Conservation (phyloP, 2,113 vertebrate genomes). For the Sminthopsis crassicaudata region DNA sequence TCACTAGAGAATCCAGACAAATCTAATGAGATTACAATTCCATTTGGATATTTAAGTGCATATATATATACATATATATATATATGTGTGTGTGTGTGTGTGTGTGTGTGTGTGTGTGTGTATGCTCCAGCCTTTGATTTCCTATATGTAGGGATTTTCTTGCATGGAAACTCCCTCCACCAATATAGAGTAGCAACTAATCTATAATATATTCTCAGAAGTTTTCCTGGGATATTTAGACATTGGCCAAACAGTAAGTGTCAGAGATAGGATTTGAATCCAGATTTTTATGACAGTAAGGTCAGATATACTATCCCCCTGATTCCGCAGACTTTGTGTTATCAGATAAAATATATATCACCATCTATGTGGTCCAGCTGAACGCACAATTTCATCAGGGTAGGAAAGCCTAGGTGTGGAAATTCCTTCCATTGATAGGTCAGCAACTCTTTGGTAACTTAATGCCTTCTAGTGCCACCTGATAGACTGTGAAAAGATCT, state of each 20-base stretch:
- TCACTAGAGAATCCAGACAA: background rate
- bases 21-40: background rate
- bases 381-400: background rate
- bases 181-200: background rate
- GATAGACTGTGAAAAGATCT: background rate
- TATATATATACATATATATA: no score
- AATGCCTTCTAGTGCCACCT: background rate
- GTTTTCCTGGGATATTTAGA: background rate
- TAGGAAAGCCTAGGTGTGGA: background rate
- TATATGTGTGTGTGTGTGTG: no score
- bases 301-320: background rate
- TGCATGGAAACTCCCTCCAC: background rate
- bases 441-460: background rate
- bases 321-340: background rate
- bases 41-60: background rate
- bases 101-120: no score
- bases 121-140: background rate
- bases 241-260: background rate
- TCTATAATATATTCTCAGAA: background rate
- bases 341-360: background rate
- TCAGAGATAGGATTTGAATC: background rate
- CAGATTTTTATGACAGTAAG: background rate
- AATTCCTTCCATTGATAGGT: background rate
- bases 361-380: background rate
- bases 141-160: background rate